Evolutionary conservation across 2,888 invertebrate genomes (phyloP).

Genomic region (Meteorus colon): DNA sequence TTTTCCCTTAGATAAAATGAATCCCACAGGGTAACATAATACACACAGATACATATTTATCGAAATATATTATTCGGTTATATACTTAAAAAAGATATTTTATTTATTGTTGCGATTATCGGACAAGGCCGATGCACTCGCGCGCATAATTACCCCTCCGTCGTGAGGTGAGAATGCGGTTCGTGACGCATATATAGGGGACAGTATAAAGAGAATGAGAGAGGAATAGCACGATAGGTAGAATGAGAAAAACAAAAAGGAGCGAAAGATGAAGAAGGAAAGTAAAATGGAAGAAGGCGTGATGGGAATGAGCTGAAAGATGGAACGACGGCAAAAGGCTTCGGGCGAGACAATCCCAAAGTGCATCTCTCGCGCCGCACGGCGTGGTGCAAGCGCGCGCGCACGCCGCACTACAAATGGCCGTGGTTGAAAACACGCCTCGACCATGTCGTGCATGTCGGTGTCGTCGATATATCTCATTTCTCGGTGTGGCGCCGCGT

Average conservation of each 20-base stretch:
- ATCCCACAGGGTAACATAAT: too few relatives aligned
- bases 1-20: too few relatives aligned
- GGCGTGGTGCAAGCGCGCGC: conserved; percentile 26
- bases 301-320: conserved; percentile 40
- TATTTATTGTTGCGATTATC: conserved; percentile 53
- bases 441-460: conserved; percentile 56
- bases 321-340: conserved; percentile 37
- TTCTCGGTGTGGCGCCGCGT: conserved; percentile 54
- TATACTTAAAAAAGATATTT: conserved; percentile 21
- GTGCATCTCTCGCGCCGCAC: conserved; percentile 37
- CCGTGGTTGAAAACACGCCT: conserved; percentile 59
- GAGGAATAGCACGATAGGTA: conserved; percentile 20
- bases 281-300: conserved; percentile 21
- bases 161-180: conserved; percentile 54
- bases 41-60: background rate
- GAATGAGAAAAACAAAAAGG: conserved; percentile 20
- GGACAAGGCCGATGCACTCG: conserved; percentile 42
- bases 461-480: conserved; percentile 60
- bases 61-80: background rate
- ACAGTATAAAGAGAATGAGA: background rate
- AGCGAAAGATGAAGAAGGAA: conserved; percentile 25
- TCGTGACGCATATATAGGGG: conserved; percentile 29
- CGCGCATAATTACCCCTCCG: conserved; percentile 53
- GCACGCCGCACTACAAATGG: conserved; percentile 56
- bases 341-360: conserved; percentile 44